phyloP scores from a whole-genome alignment of 2,888 invertebrate genomes.

The Parnassius glacialis region DNA sequence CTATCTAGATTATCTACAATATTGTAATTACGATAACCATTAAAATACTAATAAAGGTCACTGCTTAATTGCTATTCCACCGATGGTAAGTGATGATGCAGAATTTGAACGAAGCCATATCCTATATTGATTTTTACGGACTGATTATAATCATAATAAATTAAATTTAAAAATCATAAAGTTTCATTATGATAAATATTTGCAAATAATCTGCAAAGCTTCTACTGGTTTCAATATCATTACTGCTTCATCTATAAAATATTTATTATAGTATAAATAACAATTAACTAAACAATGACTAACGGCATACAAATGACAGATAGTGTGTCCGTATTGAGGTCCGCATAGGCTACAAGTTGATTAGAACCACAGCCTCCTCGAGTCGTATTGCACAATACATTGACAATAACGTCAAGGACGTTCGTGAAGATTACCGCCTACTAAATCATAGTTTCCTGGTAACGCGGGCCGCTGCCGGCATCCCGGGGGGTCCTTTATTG shows the following conservation, averaged over 20 bases:
- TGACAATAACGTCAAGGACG: conserved; percentile 31
- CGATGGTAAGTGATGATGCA: too few species aligned
- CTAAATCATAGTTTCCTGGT: conserved; percentile 75
- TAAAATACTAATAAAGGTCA: too few species aligned
- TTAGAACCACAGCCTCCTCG: conserved; percentile 14
- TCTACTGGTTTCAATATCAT: too few species aligned
- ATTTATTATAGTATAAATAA: conserved; percentile 23
- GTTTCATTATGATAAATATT: too few species aligned
- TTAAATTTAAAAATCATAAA: too few species aligned
- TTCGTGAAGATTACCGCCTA: conserved; percentile 45
- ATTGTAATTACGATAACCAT: too few species aligned
- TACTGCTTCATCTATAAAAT: conserved; percentile 10
- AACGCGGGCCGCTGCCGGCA: conserved; percentile 41
- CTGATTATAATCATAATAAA: too few species aligned
- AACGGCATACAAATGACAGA: conserved; percentile 5
- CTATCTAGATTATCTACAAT: too few species aligned
- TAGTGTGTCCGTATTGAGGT: neutral
- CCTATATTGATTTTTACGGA: too few species aligned
- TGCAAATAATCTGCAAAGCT: too few species aligned
- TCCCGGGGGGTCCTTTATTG: conserved; percentile 70
- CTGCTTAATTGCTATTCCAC: too few species aligned
- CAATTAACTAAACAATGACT: conserved; percentile 17
- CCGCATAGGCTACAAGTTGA: conserved; percentile 6
- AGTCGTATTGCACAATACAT: conserved; percentile 13
- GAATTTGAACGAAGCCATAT: too few species aligned